Evolutionary conservation across 2,888 invertebrate species (phyloP).

Genomic region (Hirudinaria manillensis): DNA sequence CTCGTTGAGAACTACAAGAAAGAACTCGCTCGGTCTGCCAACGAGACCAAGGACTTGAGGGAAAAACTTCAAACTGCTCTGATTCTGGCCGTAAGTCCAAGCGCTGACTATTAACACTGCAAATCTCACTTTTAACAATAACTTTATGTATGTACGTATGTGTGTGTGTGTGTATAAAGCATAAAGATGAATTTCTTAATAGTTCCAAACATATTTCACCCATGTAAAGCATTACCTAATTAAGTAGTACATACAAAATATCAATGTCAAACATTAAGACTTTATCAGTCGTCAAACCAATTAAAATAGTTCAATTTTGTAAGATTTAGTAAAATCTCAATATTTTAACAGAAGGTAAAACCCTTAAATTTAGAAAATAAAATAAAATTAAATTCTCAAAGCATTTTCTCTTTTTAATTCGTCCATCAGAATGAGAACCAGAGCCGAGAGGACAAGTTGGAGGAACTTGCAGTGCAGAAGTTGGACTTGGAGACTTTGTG

Average conservation of each 20-base stretch:
- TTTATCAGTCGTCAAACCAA: too few relatives aligned
- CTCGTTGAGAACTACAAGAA: slow-evolving; percentile 17
- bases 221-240: too few relatives aligned
- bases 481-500: slow-evolving; percentile 16
- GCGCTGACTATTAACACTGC: not conserved
- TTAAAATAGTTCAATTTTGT: too few relatives aligned
- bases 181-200: not conserved
- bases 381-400: not conserved
- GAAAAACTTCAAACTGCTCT: not conserved
- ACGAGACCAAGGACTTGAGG: slow-evolving; percentile 5
- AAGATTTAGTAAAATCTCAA: too few relatives aligned
- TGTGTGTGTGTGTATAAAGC: slow-evolving; percentile 23
- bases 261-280: not conserved
- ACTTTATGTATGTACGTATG: slow-evolving; percentile 23
- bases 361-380: not conserved
- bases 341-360: not conserved
- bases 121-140: too few relatives aligned
- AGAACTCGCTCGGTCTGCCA: not conserved
- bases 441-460: not conserved
- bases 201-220: not conserved
- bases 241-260: not conserved
- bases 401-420: not conserved
- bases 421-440: slow-evolving; percentile 11
- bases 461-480: slow-evolving; percentile 2
- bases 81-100: not conserved